These are phyloP conservation scores for Engystomops pustulosus DNA, from an alignment of 2,113 vertebrate species.

Conservation along the genomic window DNA sequence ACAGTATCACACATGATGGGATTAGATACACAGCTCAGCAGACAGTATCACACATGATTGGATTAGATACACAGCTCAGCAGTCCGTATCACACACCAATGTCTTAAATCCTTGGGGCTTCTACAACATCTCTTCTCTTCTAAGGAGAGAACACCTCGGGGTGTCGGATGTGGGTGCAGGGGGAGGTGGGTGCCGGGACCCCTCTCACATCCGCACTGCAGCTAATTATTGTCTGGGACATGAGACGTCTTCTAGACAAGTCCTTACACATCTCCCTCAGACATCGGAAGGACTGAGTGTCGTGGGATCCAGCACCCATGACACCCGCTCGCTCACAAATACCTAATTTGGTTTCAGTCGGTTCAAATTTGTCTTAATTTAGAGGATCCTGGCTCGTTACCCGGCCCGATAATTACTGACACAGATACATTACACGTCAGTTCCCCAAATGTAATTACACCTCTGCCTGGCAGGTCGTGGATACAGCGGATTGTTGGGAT, in stretches of 20 bases:
- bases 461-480: no score
- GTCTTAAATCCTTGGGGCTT: no score
- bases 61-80: not conserved
- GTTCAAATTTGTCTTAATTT: constrained; percentile 21
- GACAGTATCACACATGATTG: not conserved
- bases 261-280: not conserved
- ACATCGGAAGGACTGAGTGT: not conserved
- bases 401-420: not conserved
- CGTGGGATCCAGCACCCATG: not conserved
- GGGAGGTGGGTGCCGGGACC: not conserved
- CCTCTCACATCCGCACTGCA: not conserved
- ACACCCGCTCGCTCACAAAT: not conserved
- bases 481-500: no score
- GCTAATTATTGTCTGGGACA: constrained; percentile 1
- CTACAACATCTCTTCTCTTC: constrained; percentile 9
- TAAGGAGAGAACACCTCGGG: not conserved
- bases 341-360: constrained; percentile 35
- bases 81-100: no score
- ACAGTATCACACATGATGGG: not conserved
- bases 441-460: not conserved
- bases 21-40: not conserved
- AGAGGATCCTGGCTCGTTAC: not conserved
- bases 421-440: not conserved
- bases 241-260: not conserved
- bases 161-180: not conserved